Evolutionary conservation across 2,113 vertebrate species (phyloP), one percentile per base, ranked within the genome.

Genomic region (Hippopotamus amphibius): DNA sequence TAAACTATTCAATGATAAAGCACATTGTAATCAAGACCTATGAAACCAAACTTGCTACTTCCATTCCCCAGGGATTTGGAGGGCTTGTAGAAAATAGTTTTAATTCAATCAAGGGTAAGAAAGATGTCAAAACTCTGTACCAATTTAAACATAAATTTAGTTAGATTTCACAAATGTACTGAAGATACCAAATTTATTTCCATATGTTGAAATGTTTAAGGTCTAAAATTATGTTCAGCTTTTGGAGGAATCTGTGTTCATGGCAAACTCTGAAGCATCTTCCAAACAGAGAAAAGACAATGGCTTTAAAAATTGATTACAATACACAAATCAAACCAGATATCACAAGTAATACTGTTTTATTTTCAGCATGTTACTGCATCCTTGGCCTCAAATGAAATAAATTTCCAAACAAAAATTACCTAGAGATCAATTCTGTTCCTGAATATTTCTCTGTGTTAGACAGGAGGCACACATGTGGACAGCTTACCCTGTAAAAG

Each of bases 121-220:
- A 77, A 59, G 21, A 72, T 77, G 37, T 93, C 90, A 96, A 95
- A 96, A 91, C 33, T 65, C 37, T 48, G 46, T 50, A 91, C 28
- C 30, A 55, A 55, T 59, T 57, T 93, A 80, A 69, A 69, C 3
- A 17, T 50, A 86, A 37, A 80, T 76, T 59, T 46, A 63, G 14
- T 93, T 65, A 88, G 7, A 57, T 33, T 89, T 95, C 74, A 87
- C 61, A 82, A 88, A 59, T 33, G 16, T 22, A 57, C 48, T 63
- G 37, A 76, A 90, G 21, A 85, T 59, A 53, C 26, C 16, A 79
- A 82, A 65, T 53, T 90, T 83, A 82, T 46, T 94, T 93, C 61
- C 43, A 72, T 81, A 53, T 81, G 50, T 74, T 96, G 66, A 84
- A 91, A 93, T 81, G 30, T 21, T 50, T 43, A 91, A 43, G 30